These are phyloP conservation scores for Pseudococcus longispinus DNA, from an alignment of 2,888 invertebrate genomes.

Conservation along the genomic window DNA sequence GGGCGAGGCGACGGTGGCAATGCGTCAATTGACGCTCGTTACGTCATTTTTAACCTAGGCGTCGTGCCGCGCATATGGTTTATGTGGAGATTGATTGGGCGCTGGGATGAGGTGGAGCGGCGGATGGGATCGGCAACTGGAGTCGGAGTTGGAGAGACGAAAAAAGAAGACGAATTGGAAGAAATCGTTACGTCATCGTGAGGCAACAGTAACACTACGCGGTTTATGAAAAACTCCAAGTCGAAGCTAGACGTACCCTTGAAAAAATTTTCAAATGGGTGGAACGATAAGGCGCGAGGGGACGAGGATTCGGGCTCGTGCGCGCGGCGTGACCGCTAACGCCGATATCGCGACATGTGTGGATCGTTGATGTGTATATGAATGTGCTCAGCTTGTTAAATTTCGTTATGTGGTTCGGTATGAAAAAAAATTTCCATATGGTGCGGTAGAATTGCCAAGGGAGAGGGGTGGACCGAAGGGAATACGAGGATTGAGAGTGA, in stretches of 20 bases:
- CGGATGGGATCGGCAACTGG: no score
- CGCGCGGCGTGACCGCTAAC: neutral
- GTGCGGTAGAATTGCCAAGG: no score
- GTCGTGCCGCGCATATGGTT: neutral
- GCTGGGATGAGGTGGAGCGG: neutral
- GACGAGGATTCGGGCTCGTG: neutral
- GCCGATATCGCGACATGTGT: no score
- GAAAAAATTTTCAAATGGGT: neutral
- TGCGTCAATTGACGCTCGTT: neutral
- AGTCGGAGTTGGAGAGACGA: neutral
- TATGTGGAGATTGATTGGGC: neutral
- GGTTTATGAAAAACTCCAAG: neutral
- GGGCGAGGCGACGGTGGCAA: neutral
- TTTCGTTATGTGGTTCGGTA: no score
- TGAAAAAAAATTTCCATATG: no score
- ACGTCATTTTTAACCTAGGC: neutral
- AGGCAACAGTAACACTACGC: neutral
- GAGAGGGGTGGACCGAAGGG: no score
- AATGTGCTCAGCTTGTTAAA: no score
- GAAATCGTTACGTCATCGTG: neutral
- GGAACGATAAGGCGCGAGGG: neutral
- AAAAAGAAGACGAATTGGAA: neutral
- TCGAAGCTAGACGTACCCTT: neutral
- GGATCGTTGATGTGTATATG: no score
- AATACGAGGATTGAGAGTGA: no score